Percentiles rank a stretch among this genome's conserved stretches.
Conservation (phyloP, 23 tunicate genomes). For the Corella eumyota region DNA sequence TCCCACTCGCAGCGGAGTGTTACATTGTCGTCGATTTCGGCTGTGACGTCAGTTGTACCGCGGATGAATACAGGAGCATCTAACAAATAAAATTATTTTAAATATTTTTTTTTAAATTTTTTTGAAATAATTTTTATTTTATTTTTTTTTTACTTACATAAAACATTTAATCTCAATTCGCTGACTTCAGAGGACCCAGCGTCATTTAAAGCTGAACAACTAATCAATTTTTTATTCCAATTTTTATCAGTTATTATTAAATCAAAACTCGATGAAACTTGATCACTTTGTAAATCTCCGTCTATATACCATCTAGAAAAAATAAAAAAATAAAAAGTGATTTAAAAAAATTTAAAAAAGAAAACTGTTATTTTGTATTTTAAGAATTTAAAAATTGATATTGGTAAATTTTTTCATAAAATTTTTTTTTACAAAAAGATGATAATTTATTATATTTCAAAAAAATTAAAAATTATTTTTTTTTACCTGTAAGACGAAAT, state of each 20-base stretch:
- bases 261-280: conserved; percentile 7
- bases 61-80: conserved; percentile 50
- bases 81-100: conserved; percentile 3
- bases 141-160: conserved; percentile 43
- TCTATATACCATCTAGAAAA: conserved; percentile 55
- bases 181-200: conserved; percentile 52
- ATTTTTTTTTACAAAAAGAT: not conserved
- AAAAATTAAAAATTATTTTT: not conserved
- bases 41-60: conserved; percentile 27
- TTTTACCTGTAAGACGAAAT: conserved; percentile 56
- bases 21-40: conserved; percentile 48
- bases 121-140: too few relatives aligned
- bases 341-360: too few relatives aligned
- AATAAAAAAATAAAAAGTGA: not conserved
- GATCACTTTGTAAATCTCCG: conserved; percentile 16
- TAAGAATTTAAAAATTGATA: not conserved
- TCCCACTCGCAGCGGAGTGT: conserved; percentile 79
- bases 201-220: conserved; percentile 53
- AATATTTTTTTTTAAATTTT: not conserved
- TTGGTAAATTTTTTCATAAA: too few relatives aligned
- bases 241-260: conserved; percentile 25
- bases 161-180: conserved; percentile 18
- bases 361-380: not conserved
- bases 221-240: conserved; percentile 21
- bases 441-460: not conserved